Evolutionary conservation across 2,113 vertebrate genomes (phyloP).

Genomic region (Urocitellus parryii): DNA sequence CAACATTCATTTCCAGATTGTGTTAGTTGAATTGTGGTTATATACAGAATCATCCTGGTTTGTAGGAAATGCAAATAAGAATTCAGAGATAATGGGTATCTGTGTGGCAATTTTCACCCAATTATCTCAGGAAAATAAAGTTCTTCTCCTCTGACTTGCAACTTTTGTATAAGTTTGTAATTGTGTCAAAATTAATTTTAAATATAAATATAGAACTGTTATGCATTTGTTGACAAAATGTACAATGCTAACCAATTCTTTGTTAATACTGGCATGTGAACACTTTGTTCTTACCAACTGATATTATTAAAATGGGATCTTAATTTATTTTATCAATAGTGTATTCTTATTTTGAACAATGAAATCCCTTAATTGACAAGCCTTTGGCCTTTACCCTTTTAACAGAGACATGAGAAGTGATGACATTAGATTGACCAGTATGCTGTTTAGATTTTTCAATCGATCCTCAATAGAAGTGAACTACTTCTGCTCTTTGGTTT

Average conservation of each 20-base stretch:
- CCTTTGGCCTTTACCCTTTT: not conserved
- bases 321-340: not conserved
- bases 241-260: not conserved
- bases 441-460: not conserved
- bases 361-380: not conserved
- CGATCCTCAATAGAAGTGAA: not conserved
- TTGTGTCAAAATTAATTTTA: not conserved
- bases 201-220: not conserved
- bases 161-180: not conserved
- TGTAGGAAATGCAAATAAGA: not conserved
- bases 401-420: not conserved
- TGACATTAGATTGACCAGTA: not conserved
- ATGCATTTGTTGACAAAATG: not conserved
- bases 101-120: not conserved
- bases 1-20: not conserved
- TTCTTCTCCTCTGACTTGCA: not conserved
- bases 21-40: not conserved
- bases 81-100: not conserved
- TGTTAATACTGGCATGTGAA: not conserved
- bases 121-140: not conserved
- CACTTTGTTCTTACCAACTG: not conserved
- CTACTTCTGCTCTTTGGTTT: not conserved
- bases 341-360: not conserved
- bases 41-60: not conserved
- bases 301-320: not conserved